These are phyloP conservation scores for Bombus superbus DNA, from an alignment of 1,140 invertebrate genomes.

Conservation along the genomic window DNA sequence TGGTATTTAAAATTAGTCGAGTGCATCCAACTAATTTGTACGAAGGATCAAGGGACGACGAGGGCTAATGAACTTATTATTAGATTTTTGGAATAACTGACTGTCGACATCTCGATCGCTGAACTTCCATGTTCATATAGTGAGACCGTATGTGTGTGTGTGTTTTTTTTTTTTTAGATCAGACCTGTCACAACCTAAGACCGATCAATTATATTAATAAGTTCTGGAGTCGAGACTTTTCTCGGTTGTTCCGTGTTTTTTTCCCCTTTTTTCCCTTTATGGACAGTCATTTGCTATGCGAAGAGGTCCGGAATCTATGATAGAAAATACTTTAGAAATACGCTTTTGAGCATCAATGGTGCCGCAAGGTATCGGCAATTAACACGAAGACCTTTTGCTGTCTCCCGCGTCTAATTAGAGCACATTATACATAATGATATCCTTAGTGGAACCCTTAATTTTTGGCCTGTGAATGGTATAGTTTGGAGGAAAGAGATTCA, in stretches of 20 bases:
- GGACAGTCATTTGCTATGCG: constrained; percentile 47
- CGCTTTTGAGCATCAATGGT: constrained; percentile 40
- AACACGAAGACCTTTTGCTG: constrained; percentile 39
- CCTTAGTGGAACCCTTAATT: constrained; percentile 26
- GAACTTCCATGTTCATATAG: constrained; percentile 18
- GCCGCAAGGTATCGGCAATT: constrained; percentile 49
- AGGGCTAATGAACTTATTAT: constrained; percentile 74
- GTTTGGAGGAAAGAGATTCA: not conserved
- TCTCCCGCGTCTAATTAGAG: constrained; percentile 59
- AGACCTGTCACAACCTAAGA: constrained; percentile 63
- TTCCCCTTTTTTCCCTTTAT: not conserved
- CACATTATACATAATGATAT: constrained; percentile 59
- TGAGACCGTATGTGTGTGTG: constrained; percentile 18
- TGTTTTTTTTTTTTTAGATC: constrained; percentile 65
- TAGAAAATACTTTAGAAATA: constrained; percentile 51
- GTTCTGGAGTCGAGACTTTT: constrained; percentile 20
- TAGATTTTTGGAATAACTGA: constrained; percentile 69
- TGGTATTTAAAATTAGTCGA: constrained; percentile 55
- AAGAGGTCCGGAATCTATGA: constrained; percentile 16
- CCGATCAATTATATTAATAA: constrained; percentile 72
- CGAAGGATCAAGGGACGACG: constrained; percentile 2
- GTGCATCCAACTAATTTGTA: constrained; percentile 61
- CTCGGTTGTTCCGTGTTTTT: constrained; percentile 18
- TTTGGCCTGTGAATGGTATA: not conserved
- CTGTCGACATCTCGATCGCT: constrained; percentile 38